phyloP scores from a whole-genome alignment of 2,888 invertebrate species.

The Ophioninae sp. region DNA sequence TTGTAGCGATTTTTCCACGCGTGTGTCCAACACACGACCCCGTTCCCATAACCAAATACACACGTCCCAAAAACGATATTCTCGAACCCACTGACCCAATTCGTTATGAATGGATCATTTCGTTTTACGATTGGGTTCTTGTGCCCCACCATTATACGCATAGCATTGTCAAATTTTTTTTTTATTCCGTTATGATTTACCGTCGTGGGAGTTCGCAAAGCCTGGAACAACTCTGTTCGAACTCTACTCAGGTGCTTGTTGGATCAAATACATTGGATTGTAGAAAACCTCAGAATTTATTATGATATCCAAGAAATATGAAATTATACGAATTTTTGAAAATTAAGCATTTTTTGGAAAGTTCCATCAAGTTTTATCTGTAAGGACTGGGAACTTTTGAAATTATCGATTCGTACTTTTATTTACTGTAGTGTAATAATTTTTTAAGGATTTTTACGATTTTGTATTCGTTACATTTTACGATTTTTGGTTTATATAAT shows the following conservation, averaged over 20 bases:
- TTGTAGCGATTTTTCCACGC: constrained; percentile 68
- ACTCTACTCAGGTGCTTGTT: neutral
- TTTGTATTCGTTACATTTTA: too few relatives aligned
- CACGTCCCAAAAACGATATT: constrained; percentile 21
- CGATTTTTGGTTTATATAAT: too few relatives aligned
- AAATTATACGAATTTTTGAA: neutral
- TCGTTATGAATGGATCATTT: constrained; percentile 63
- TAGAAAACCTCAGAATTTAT: neutral
- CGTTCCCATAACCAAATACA: constrained; percentile 67
- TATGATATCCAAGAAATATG: neutral
- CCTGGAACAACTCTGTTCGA: neutral
- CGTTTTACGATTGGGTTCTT: constrained; percentile 66
- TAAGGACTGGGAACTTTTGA: too few relatives aligned
- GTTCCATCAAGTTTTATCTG: neutral
- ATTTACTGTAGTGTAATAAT: too few relatives aligned
- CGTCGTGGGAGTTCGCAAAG: constrained; percentile 3
- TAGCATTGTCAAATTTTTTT: constrained; percentile 56
- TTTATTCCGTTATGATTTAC: constrained; percentile 51
- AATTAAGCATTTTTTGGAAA: neutral
- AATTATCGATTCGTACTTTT: too few relatives aligned
- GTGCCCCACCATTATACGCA: constrained; percentile 9
- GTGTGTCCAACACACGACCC: constrained; percentile 76
- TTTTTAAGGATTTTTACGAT: too few relatives aligned
- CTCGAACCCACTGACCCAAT: constrained; percentile 71
- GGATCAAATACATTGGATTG: neutral